These are phyloP conservation scores for Gymnosoma rotundatum DNA, from an alignment of 2,888 invertebrate species.

Conservation along the genomic window DNA sequence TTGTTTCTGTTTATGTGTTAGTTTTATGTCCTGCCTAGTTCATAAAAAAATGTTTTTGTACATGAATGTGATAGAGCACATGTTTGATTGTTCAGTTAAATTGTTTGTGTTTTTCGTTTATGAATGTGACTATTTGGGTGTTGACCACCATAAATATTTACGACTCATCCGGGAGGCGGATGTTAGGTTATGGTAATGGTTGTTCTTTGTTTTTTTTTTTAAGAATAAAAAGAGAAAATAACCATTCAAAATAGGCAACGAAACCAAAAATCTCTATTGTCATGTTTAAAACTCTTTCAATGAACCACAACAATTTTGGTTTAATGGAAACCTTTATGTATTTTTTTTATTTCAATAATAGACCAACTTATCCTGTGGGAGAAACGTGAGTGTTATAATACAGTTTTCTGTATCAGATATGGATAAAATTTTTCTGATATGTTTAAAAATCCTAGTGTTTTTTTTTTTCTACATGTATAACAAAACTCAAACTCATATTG, in stretches of 20 bases:
- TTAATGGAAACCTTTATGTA: too few species aligned
- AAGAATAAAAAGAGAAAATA: background rate
- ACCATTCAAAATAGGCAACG: background rate
- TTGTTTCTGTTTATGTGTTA: background rate
- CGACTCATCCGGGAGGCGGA: slow-evolving; percentile 55
- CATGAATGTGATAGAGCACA: background rate
- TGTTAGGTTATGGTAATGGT: slow-evolving; percentile 28
- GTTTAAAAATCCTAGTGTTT: too few species aligned
- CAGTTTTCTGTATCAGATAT: too few species aligned
- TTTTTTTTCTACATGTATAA: too few species aligned
- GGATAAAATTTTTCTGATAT: too few species aligned
- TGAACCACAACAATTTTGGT: too few species aligned
- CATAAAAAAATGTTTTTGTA: slow-evolving; percentile 1
- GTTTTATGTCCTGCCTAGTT: background rate
- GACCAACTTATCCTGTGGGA: too few species aligned
- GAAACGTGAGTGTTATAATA: too few species aligned
- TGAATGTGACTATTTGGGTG: slow-evolving; percentile 16
- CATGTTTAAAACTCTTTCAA: too few species aligned
- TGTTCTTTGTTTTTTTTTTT: background rate
- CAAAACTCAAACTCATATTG: too few species aligned
- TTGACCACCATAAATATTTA: slow-evolving; percentile 58
- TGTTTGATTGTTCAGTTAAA: background rate
- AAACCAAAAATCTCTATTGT: slow-evolving; percentile 4
- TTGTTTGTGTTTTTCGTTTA: background rate
- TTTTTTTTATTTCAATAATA: too few species aligned